Evolutionary conservation across 2,797 vertebrate genomes (phyloP), one percentile per base, ranked within the genome.

Genomic region (Lithobates pipiens): DNA sequence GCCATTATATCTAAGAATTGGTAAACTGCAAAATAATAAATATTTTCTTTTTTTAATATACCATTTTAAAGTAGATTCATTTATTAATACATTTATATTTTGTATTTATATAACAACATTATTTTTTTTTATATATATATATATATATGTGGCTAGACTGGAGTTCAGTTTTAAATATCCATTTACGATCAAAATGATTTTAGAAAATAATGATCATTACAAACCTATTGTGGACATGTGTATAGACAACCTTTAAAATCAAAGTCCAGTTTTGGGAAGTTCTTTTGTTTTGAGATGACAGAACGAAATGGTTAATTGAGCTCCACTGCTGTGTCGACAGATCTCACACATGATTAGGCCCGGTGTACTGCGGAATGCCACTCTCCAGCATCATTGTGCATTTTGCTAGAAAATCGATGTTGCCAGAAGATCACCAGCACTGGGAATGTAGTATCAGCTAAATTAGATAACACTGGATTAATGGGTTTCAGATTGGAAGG

Each of bases 351-450:
- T 83, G 82, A 83, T 77, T 77, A 70, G 82, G 32, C 65, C 10
- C 44, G 18, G 65, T 76, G 73, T 36, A 77, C 65, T 70, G 54
- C 44, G 21, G 25, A 83, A 69, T 57, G 74, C 42, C 50, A 57
- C 69, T 76, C 74, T 77, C 74, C 65, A 61, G 74, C 23, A 15
- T 76, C 73, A 50, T 73, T 76, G 82, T 76, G 73, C 63, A n/a
- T 70, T 83, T 83, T 75, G 81, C 63, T 83, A 76, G 72, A 83
- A 83, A 76, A 83, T 83, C 81, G 73, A 83, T 83, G 72, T 63
- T 23, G 61, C 34, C 27, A 76, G 81, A 83, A 83, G 73, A 67
- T 69, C 81, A 68, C 72, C 75, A 83, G 67, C 61, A 54, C 81
- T 69, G 81, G 44, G 72, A 76, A 76, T 76, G 81, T n/a, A 46